A percentile compares a stretch with the other conserved stretches of the same genome.
phyloP scores from a whole-genome alignment of 92 coral and sea anemone species.

The Siderastrea radians region DNA sequence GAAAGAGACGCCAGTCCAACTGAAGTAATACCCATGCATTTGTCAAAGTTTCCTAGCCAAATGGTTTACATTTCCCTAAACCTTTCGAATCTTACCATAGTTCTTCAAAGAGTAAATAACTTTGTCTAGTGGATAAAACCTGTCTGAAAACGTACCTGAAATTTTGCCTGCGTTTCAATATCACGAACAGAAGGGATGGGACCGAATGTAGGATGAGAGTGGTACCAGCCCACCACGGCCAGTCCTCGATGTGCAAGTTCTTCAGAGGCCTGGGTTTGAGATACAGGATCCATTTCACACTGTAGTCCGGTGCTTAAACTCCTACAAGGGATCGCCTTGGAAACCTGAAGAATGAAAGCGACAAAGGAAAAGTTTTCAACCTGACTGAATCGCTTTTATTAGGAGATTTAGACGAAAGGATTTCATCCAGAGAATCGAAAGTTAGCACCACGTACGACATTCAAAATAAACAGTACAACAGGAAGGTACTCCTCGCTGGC shows the following conservation, averaged over 20 bases:
- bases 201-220: constrained; percentile 92
- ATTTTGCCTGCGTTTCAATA: constrained; percentile 90
- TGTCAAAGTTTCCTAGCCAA: too few relatives aligned
- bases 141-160: constrained; percentile 58
- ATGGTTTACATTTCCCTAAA: too few relatives aligned
- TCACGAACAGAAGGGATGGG: constrained; percentile 90
- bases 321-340: constrained; percentile 83
- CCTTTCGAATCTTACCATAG: too few relatives aligned
- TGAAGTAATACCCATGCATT: too few relatives aligned
- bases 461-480: not conserved
- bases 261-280: constrained; percentile 94
- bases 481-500: too few relatives aligned
- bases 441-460: not conserved
- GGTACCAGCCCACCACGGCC: constrained; percentile 95
- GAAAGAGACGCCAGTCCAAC: too few relatives aligned
- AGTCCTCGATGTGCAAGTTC: constrained; percentile 77
- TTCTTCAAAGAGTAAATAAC: too few relatives aligned
- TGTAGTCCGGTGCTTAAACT: constrained; percentile 90
- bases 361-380: too few relatives aligned
- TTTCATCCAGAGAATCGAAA: too few relatives aligned
- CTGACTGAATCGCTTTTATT: too few relatives aligned
- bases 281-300: constrained; percentile 97
- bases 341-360: constrained; percentile 48
- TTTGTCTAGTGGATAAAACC: too few relatives aligned
- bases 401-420: too few relatives aligned